Evolutionary conservation across 2,888 invertebrate genomes (phyloP).

Genomic region (Eupithecia abbreviata): DNA sequence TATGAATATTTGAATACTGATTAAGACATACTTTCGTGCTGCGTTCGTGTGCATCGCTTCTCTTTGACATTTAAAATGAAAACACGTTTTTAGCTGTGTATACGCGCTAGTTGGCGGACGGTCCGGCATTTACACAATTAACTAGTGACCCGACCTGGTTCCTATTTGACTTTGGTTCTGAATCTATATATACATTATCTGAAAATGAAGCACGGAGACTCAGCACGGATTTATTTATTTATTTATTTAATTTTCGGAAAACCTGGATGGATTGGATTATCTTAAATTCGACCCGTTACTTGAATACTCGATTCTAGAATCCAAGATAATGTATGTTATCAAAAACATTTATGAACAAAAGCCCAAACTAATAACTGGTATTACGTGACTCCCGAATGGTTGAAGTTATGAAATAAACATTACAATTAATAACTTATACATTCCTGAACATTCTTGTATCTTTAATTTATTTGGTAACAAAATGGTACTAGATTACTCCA

Average conservation of each 20-base stretch:
- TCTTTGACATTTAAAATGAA: conserved; percentile 31
- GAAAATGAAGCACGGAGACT: not conserved
- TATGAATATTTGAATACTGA: conserved; percentile 39
- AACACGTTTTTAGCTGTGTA: conserved; percentile 23
- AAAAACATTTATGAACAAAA: too few relatives aligned
- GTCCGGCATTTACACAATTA: conserved; percentile 27
- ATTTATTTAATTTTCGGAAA: too few relatives aligned
- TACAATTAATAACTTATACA: too few relatives aligned
- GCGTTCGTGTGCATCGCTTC: conserved; percentile 29
- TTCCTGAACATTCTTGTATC: not conserved
- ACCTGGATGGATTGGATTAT: too few relatives aligned
- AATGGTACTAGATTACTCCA: not conserved
- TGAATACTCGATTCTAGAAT: not conserved
- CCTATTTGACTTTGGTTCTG: conserved; percentile 9
- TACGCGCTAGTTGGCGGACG: conserved; percentile 25
- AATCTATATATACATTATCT: not conserved
- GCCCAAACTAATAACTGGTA: too few relatives aligned
- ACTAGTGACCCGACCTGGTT: conserved; percentile 24
- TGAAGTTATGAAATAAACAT: too few relatives aligned
- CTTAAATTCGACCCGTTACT: not conserved
- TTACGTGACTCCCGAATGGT: too few relatives aligned
- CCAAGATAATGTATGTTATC: not conserved
- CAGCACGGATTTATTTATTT: too few relatives aligned
- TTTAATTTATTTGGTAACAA: not conserved
- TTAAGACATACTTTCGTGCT: conserved; percentile 37